phyloP scores from a whole-genome alignment of 2,113 vertebrate species.

The Mystacornis crossleyi region DNA sequence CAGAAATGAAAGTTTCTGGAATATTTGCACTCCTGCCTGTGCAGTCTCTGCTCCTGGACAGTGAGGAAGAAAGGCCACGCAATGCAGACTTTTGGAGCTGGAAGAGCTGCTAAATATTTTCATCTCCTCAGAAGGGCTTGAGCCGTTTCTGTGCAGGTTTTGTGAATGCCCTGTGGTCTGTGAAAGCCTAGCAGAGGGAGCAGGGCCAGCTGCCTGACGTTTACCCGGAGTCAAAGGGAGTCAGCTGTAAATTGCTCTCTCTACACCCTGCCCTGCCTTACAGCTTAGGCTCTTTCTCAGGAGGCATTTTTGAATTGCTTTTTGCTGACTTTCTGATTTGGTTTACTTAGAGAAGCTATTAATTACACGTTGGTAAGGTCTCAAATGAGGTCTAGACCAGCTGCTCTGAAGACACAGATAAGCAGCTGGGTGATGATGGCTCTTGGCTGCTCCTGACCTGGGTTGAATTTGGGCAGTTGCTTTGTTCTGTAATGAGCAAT shows the following conservation, averaged over 20 bases:
- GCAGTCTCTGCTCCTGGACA: not conserved
- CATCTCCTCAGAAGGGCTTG: not conserved
- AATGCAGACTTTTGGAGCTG: not conserved
- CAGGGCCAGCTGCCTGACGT: not conserved
- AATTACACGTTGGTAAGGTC: not conserved
- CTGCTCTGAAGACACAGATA: not conserved
- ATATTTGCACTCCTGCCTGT: not conserved
- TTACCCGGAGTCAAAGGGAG: not conserved
- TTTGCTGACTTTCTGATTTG: not conserved
- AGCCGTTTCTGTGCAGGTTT: not conserved
- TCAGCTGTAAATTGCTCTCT: not conserved
- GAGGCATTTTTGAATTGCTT: not conserved
- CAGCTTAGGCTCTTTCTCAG: not conserved
- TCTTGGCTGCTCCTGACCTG: slow-evolving; percentile 4
- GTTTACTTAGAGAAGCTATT: not conserved
- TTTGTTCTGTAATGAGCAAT: slow-evolving; percentile 26
- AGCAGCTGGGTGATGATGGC: not conserved
- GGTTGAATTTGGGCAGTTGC: not conserved
- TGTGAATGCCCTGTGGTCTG: rapidly evolving
- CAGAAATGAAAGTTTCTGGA: not conserved
- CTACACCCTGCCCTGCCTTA: not conserved
- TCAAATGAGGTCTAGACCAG: not conserved
- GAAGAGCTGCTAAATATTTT: not conserved
- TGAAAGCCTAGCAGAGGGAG: not conserved
- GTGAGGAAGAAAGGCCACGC: rapidly evolving